These are phyloP conservation scores for Sitobion miscanthi DNA, from an alignment of 1,140 invertebrate species.

Conservation along the genomic window DNA sequence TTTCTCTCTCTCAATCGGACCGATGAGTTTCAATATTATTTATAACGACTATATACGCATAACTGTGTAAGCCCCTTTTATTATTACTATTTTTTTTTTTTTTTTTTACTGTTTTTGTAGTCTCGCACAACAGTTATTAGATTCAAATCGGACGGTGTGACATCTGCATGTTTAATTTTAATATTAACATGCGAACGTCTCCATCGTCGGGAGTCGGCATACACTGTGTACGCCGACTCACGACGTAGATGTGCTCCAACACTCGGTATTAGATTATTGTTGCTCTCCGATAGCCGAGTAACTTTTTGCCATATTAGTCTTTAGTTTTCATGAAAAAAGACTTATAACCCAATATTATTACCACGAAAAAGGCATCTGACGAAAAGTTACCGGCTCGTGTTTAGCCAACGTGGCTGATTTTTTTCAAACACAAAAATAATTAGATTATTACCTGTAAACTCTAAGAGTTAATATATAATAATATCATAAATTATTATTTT, in stretches of 20 bases:
- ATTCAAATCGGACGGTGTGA: background rate
- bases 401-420: slow-evolving; percentile 52
- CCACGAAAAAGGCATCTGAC: slow-evolving; percentile 36
- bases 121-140: background rate
- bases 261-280: slow-evolving; percentile 11
- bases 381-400: slow-evolving; percentile 51
- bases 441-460: slow-evolving; percentile 56
- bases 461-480: slow-evolving; percentile 49
- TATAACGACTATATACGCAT: slow-evolving; percentile 10
- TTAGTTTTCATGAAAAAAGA: slow-evolving; percentile 24
- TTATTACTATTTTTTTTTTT: background rate
- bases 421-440: slow-evolving; percentile 56
- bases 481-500: slow-evolving; percentile 1
- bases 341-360: background rate
- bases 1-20: background rate
- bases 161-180: background rate
- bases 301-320: slow-evolving; percentile 56
- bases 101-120: slow-evolving; percentile 9
- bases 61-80: background rate
- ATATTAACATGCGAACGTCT: background rate
- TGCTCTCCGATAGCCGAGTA: slow-evolving; percentile 19
- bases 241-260: background rate
- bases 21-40: background rate
- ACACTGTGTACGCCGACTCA: background rate
- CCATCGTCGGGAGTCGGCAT: background rate